These are phyloP conservation scores for Knipowitschia caucasica DNA, from an alignment of 2,797 vertebrate genomes.

Conservation along the genomic window DNA sequence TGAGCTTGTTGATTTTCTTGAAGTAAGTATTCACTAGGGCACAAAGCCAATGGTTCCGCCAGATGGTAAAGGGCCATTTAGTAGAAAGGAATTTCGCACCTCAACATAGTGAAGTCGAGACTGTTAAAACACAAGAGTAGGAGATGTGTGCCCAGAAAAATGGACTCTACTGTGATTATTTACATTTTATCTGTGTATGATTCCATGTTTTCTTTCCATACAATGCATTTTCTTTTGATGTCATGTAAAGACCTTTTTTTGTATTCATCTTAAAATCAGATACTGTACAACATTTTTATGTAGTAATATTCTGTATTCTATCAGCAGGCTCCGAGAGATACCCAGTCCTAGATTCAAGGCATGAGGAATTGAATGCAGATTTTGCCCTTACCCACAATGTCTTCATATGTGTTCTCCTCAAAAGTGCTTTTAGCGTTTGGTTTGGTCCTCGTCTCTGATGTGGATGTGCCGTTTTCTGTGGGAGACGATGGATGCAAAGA, in stretches of 20 bases:
- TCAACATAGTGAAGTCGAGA: constrained; percentile 51
- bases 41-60: constrained; percentile 48
- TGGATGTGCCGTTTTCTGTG: constrained; percentile 87
- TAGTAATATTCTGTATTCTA: too few relatives aligned
- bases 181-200: too few relatives aligned
- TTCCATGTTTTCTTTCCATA: too few relatives aligned
- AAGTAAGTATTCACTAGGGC: constrained; percentile 58
- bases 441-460: constrained; percentile 76
- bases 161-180: not conserved
- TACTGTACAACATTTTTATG: too few relatives aligned
- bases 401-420: constrained; percentile 98
- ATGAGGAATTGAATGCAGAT: too few relatives aligned
- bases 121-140: constrained; percentile 5
- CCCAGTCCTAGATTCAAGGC: too few relatives aligned
- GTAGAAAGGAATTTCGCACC: constrained; percentile 75
- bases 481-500: constrained; percentile 85
- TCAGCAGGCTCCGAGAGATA: too few relatives aligned
- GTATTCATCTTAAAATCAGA: too few relatives aligned
- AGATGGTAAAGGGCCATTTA: constrained; percentile 64
- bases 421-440: constrained; percentile 94
- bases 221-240: too few relatives aligned
- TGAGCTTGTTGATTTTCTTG: too few relatives aligned
- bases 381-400: constrained; percentile 90
- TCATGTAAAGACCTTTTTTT: too few relatives aligned
- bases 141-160: not conserved